These are phyloP conservation scores for Pectinophora gossypiella DNA, from an alignment of 1,140 invertebrate species.

Conservation along the genomic window DNA sequence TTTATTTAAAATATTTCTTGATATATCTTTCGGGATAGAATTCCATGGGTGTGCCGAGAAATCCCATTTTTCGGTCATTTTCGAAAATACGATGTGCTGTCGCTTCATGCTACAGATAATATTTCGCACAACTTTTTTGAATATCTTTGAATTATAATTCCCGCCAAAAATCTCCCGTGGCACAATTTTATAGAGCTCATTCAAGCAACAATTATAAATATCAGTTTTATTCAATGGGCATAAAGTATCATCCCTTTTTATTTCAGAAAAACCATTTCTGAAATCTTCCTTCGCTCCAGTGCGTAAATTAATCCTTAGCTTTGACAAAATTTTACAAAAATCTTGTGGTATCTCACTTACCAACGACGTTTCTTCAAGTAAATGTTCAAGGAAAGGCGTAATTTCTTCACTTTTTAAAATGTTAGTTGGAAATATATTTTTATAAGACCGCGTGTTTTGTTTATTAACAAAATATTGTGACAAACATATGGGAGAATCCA, in stretches of 20 bases:
- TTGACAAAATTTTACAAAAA: constrained; percentile 26
- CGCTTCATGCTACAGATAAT: constrained; percentile 58
- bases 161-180: constrained; percentile 49
- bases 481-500: constrained; percentile 42
- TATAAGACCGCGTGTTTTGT: constrained; percentile 53
- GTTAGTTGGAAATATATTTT: constrained; percentile 45
- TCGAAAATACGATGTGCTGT: constrained; percentile 43
- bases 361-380: constrained; percentile 34
- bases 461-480: constrained; percentile 56
- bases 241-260: constrained; percentile 9
- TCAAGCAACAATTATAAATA: constrained; percentile 32
- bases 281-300: constrained; percentile 41
- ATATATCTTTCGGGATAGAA: constrained; percentile 10
- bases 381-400: constrained; percentile 25
- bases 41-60: constrained; percentile 38
- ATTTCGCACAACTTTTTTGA: constrained; percentile 42
- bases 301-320: constrained; percentile 38
- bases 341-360: constrained; percentile 27
- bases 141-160: constrained; percentile 53
- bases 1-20: constrained; percentile 31
- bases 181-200: constrained; percentile 38
- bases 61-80: constrained; percentile 52
- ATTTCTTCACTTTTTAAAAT: constrained; percentile 36
- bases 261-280: constrained; percentile 38
- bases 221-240: constrained; percentile 33